Evolutionary conservation across 2,113 vertebrate genomes (phyloP).

Genomic region (Megaceryle maxima): DNA sequence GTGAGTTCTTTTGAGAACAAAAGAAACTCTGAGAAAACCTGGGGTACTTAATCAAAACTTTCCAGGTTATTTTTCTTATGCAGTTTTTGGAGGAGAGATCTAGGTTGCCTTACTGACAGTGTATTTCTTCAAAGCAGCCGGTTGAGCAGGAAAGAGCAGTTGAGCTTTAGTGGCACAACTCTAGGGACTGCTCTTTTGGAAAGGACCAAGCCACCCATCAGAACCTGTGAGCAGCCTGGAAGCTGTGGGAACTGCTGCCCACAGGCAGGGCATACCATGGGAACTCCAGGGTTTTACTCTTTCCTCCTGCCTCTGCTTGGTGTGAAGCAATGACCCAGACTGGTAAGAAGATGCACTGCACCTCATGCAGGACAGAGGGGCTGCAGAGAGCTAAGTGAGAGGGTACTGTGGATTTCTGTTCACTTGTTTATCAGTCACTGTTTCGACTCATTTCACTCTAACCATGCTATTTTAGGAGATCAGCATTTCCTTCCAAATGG

Average conservation of each 20-base stretch:
- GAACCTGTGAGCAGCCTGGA: not conserved
- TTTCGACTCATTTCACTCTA: not conserved
- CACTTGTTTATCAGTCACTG: not conserved
- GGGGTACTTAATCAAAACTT: not conserved
- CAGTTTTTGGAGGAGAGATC: not conserved
- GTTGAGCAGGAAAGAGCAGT: not conserved
- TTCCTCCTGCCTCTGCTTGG: rapidly evolving
- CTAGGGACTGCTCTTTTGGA: not conserved
- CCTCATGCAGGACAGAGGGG: not conserved
- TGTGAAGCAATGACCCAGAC: rapidly evolving
- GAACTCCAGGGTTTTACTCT: not conserved
- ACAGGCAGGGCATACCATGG: not conserved
- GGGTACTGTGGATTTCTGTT: not conserved
- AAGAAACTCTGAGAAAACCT: not conserved
- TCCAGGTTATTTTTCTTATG: not conserved
- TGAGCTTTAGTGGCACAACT: not conserved
- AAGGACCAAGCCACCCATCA: not conserved
- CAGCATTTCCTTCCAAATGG: not conserved
- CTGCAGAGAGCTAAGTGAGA: not conserved
- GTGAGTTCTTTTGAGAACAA: not conserved
- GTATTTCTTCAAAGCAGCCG: not conserved
- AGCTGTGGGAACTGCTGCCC: not conserved
- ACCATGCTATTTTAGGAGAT: rapidly evolving
- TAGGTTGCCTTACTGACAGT: not conserved
- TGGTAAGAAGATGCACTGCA: rapidly evolving